Percentiles rank a stretch among this genome's conserved stretches.
phyloP scores from a whole-genome alignment of 2,113 vertebrate genomes.

The Nibea coibor region DNA sequence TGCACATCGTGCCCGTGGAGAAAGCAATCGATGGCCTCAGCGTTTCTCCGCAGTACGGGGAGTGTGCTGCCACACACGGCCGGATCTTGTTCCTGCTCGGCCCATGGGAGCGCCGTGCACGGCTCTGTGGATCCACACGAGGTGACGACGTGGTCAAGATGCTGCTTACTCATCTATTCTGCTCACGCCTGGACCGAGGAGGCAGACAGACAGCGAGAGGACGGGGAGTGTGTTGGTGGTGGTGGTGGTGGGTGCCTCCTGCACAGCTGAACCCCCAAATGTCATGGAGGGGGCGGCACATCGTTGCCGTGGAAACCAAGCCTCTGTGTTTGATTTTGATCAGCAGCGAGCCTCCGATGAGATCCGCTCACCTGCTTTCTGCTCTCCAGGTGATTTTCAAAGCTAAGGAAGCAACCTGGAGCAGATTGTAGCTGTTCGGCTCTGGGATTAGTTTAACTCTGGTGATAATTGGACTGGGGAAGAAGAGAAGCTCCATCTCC shows the following conservation, averaged over 20 bases:
- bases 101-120: constrained; percentile 40
- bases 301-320: constrained; percentile 72
- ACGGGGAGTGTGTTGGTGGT: too few species aligned
- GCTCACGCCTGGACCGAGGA: constrained; percentile 55
- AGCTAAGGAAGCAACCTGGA: constrained; percentile 21
- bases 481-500: constrained; percentile 26
- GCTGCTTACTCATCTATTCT: constrained; percentile 63
- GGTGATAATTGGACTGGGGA: constrained; percentile 66
- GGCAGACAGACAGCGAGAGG: constrained; percentile 3
- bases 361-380: constrained; percentile 33
- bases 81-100: constrained; percentile 5
- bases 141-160: constrained; percentile 55
- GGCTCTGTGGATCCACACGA: constrained; percentile 40
- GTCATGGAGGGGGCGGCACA: constrained; percentile 56
- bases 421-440: constrained; percentile 21
- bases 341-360: constrained; percentile 43
- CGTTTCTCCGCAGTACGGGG: constrained; percentile 53
- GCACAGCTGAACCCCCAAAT: constrained; percentile 64
- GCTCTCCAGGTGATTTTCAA: constrained; percentile 50
- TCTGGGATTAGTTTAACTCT: constrained; percentile 49
- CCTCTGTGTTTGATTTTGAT: constrained; percentile 67
- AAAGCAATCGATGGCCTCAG: constrained; percentile 64
- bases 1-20: constrained; percentile 46
- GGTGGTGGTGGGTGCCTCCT: constrained; percentile 10
- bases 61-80: constrained; percentile 26